These are phyloP conservation scores for Balearica regulorum DNA, from an alignment of 2,797 vertebrate species.

Conservation along the genomic window DNA sequence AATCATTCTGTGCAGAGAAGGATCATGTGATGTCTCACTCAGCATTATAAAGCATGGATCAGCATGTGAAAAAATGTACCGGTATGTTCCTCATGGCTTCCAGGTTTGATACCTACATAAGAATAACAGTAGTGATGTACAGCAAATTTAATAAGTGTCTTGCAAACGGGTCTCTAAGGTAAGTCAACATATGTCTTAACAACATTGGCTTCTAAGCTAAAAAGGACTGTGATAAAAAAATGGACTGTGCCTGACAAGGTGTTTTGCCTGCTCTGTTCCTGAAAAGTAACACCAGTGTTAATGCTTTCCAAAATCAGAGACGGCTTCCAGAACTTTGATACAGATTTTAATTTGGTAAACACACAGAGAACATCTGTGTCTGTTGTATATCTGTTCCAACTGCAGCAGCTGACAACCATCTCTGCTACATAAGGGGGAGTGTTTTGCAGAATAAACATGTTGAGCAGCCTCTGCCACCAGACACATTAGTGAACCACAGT, in stretches of 20 bases:
- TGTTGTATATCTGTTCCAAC: neutral
- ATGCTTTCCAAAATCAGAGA: neutral
- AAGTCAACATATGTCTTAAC: neutral
- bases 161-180: neutral
- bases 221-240: neutral
- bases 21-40: neutral
- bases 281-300: neutral
- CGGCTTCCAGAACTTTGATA: neutral
- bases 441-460: neutral
- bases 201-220: neutral
- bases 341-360: neutral
- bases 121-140: neutral
- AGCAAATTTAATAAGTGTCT: neutral
- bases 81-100: neutral
- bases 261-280: neutral
- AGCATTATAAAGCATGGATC: neutral
- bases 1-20: neutral
- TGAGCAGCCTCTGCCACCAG: neutral
- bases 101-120: neutral
- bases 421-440: neutral
- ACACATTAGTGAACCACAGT: neutral
- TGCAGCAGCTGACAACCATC: neutral
- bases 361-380: neutral
- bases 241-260: neutral
- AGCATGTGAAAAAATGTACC: neutral